These are phyloP conservation scores for Oreotrochilus melanogaster DNA, from an alignment of 2,113 vertebrate genomes.

Conservation along the genomic window DNA sequence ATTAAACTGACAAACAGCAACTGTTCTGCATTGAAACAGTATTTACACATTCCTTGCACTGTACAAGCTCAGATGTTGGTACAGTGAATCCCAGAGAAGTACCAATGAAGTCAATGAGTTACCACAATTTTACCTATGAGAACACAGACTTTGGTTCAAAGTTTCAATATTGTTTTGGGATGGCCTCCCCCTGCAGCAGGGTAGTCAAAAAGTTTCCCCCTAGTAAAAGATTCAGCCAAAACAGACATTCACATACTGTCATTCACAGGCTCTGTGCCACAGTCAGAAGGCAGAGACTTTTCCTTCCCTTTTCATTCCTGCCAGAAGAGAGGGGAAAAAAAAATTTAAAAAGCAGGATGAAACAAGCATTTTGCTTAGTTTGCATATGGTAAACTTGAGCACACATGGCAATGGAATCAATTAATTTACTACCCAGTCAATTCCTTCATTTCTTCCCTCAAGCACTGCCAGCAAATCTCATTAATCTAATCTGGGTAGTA, in stretches of 20 bases:
- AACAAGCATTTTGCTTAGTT: not conserved
- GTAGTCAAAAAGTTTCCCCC: not conserved
- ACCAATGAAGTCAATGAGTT: not conserved
- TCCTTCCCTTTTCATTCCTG: not conserved
- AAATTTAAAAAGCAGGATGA: not conserved
- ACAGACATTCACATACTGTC: not conserved
- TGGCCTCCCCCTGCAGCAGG: not conserved
- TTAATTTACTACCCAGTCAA: not conserved
- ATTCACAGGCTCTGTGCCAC: not conserved
- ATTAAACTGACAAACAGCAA: not conserved
- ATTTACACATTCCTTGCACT: not conserved
- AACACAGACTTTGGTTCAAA: not conserved
- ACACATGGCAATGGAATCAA: not conserved
- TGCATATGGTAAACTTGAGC: not conserved
- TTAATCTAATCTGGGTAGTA: not conserved
- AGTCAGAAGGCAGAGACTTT: not conserved
- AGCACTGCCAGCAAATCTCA: not conserved
- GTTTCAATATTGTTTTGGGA: not conserved
- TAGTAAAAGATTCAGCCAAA: not conserved
- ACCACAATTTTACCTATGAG: not conserved
- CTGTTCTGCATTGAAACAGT: not conserved
- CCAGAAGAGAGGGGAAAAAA: not conserved
- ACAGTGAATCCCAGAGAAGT: not conserved
- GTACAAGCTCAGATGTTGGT: not conserved
- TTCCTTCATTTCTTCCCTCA: not conserved